Base-by-base conservation (phyloP, 2,113 vertebrate species). In the Elephantulus edwardii region DNA sequence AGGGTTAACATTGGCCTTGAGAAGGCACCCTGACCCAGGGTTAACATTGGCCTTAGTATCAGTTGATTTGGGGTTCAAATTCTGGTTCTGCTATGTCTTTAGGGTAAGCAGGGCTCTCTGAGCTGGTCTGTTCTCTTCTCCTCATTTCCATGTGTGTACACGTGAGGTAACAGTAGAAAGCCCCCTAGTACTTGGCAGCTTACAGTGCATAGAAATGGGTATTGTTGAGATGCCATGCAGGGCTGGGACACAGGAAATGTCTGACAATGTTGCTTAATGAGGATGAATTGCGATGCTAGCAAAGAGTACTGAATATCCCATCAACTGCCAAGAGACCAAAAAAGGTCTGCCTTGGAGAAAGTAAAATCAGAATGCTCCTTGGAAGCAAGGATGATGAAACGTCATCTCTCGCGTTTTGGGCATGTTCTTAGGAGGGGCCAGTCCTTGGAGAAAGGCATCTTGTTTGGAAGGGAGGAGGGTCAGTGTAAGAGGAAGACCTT, bases 11-110 rank as follows among this genome's bases (percentile, higher is more conserved):
- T 40, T 76, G 56, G 33, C 20, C 56, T 89, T n/a, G n/a, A n/a
- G 16, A 52, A 70, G n/a, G 17, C 3, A 1, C 1, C 9, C 6
- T 8, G 40, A 70, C 26, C 0, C 1, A 48, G 5, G 4, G 6
- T 70, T 85, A 60, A 54, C 58, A 16, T 40, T 76, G 56, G 33
- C 20, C 56, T 78, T 74, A 74, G 33, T 24, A 28, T 56, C 33
- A 20, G 44, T 16, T 58, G 84, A 60, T 24, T 88, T 2, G 5
- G 56, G 38, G 42, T 90, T 85, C 38, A 46, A 20, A 56, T 78
- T 33, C 83, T 78, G 56, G 2, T 28, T 91, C 50, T 87, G 87
- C 33, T 71, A 44, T 22, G n/a, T 46, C n/a, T 58, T 79, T 62
- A 0, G 1, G 35, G 76, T 50, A 71, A 62, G 22, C 38, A 50